Evolutionary conservation across 2,113 vertebrate genomes (phyloP), one percentile per base, ranked within the genome.

Genomic region (Hiodon tergisus): DNA sequence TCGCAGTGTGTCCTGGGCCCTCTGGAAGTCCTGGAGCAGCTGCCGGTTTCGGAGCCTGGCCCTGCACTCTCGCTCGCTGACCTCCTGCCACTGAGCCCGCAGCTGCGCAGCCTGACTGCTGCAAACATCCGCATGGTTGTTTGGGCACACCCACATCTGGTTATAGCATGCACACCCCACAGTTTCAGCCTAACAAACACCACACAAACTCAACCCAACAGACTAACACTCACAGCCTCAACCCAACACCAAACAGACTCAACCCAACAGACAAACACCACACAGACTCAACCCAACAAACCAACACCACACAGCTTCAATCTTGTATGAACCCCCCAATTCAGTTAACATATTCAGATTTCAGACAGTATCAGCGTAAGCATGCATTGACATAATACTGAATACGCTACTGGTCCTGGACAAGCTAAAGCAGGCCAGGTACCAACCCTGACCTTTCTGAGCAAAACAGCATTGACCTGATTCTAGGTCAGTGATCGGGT

Each of bases 21-120:
- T 79, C 6, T 91, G 86, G 83, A 93, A 91, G 77, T 92, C 85
- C 78, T 85, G 82, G 80, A 91, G 76, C 51, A 93, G 86, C 79
- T 86, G 81, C 16, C 55, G 73, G 83, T 93, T 92, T 70, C 85
- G 82, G 31, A 77, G 68, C 63, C 81, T 80, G 0, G 90, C 89
- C 50, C 16, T 68, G 0, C 60, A 9, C 77, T 92, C 88, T 77
- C 87, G 79, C 67, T 88, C 81, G 54, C 77, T 84, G 72, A 92
- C 73, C 72, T 91, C 82, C 78, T 81, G 80, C 85, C 77, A 88
- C 46, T 67, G 81, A 50, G 77, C 76, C 76, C 84, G 89, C 71
- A 92, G 81, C 31, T 79, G 71, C 46, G 76, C 75, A 3, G 9
- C 77, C 61, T 67, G 85, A 66, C 78, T 87, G 8, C 66, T 79